A percentile compares a stretch with the other conserved stretches of the same genome.
phyloP scores from a whole-genome alignment of 2,113 vertebrate species.

The Scortum barcoo region DNA sequence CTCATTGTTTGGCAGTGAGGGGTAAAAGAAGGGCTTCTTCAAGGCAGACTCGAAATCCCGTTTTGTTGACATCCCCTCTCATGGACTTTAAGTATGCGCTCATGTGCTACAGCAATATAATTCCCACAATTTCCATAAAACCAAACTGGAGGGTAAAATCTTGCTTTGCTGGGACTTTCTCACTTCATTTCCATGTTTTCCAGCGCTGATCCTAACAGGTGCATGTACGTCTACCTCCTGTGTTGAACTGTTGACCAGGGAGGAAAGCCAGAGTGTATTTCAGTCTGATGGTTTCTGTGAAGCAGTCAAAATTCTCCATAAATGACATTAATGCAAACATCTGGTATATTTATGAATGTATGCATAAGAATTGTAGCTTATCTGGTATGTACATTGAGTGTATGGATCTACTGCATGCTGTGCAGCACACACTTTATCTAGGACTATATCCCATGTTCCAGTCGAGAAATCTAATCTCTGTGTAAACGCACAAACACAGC shows the following conservation, averaged over 20 bases:
- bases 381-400: constrained; percentile 65
- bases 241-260: constrained; percentile 50
- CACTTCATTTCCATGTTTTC: constrained; percentile 15
- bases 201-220: constrained; percentile 55
- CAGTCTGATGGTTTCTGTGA: constrained; percentile 62
- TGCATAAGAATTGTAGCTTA: constrained; percentile 51
- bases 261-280: constrained; percentile 59
- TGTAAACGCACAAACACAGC: constrained; percentile 52
- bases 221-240: constrained; percentile 43
- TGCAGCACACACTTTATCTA: constrained; percentile 35
- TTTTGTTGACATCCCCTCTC: constrained; percentile 37
- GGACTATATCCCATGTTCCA: constrained; percentile 38
- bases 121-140: constrained; percentile 49
- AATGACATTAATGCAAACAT: constrained; percentile 66
- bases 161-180: constrained; percentile 48
- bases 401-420: constrained; percentile 20
- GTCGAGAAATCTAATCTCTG: constrained; percentile 38
- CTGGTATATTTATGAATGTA: constrained; percentile 61
- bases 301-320: constrained; percentile 34
- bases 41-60: constrained; percentile 24
- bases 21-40: constrained; percentile 43
- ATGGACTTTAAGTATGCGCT: constrained; percentile 25
- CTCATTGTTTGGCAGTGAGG: constrained; percentile 23
- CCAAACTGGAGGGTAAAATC: constrained; percentile 15
- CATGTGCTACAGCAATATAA: constrained; percentile 56